Conservation (phyloP, 2,797 vertebrate species). For the Sebastes glaucus region DNA sequence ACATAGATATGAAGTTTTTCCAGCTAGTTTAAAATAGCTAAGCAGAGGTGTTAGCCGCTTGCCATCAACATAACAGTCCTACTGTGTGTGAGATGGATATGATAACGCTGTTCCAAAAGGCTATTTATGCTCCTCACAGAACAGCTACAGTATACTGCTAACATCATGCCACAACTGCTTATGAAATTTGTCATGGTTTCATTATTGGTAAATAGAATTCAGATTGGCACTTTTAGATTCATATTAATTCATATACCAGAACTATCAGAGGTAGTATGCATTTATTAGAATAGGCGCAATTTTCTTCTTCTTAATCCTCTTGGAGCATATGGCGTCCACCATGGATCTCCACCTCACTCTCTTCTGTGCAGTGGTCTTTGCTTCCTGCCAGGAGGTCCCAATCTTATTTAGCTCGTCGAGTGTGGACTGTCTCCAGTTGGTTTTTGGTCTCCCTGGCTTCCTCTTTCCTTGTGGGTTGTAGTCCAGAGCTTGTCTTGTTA, state of each 20-base stretch:
- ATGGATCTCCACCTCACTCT: no score
- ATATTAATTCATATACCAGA: not conserved
- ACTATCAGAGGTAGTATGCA: not conserved
- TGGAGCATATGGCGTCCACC: no score
- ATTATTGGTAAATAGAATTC: not conserved
- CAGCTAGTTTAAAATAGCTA: conserved; percentile 17
- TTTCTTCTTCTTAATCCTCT: no score
- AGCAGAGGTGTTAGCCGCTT: not conserved
- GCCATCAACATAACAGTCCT: not conserved
- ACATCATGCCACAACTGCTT: not conserved
- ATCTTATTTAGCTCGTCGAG: no score
- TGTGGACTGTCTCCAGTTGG: no score
- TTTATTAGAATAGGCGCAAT: not conserved
- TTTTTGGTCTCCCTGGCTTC: no score
- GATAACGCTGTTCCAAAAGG: not conserved
- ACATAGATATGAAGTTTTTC: conserved; percentile 26
- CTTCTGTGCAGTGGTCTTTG: no score
- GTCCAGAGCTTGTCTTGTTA: no score
- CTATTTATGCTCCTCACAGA: not conserved
- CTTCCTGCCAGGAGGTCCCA: no score
- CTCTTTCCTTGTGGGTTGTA: no score
- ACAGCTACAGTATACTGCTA: not conserved
- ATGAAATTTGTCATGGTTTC: not conserved
- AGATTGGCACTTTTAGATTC: not conserved
- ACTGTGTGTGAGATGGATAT: not conserved